phyloP scores from a whole-genome alignment of 2,888 invertebrate species.

The Cryptosula pallasiana region DNA sequence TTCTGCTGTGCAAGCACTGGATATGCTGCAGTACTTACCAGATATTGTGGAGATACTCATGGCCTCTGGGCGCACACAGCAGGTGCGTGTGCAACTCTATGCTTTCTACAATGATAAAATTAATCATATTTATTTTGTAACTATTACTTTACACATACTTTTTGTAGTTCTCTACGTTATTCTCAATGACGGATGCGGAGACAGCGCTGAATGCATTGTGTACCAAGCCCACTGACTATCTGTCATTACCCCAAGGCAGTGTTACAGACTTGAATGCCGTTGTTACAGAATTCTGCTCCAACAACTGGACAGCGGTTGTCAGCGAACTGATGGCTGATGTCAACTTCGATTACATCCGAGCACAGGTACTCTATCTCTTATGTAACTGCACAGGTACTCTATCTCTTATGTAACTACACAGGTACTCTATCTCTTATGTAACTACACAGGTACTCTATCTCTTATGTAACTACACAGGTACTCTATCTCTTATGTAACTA shows the following conservation, averaged over 20 bases:
- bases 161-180: slow-evolving; percentile 30
- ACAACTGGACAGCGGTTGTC: slow-evolving; percentile 30
- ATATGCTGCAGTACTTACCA: slow-evolving; percentile 33
- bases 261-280: slow-evolving; percentile 31
- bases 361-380: background rate
- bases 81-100: slow-evolving; percentile 29
- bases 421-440: no score
- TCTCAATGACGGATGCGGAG: slow-evolving; percentile 28
- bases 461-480: no score
- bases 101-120: no score
- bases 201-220: slow-evolving; percentile 32
- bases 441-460: no score
- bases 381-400: no score
- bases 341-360: slow-evolving; percentile 27
- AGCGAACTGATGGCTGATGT: slow-evolving; percentile 29
- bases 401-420: no score
- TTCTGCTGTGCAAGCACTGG: slow-evolving; percentile 28
- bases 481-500: no score
- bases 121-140: no score
- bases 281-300: slow-evolving; percentile 33
- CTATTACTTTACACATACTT: no score
- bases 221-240: slow-evolving; percentile 29
- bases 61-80: slow-evolving; percentile 31
- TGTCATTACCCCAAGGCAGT: slow-evolving; percentile 31
- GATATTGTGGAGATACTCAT: slow-evolving; percentile 33